Conservation (phyloP, 2,113 vertebrate genomes). For the Rafetus swinhoei region DNA sequence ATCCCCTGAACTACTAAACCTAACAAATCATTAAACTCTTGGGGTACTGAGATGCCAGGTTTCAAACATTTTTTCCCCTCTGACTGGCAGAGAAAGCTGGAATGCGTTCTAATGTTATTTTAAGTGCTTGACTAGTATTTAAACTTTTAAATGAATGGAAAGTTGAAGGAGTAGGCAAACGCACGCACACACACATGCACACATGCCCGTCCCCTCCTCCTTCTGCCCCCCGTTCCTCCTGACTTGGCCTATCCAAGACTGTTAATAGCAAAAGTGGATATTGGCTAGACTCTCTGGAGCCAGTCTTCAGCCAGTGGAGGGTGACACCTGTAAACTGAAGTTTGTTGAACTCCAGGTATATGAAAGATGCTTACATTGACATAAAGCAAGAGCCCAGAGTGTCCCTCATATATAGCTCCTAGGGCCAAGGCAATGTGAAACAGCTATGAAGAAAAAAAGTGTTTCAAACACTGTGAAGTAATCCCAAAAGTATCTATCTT, state of each 20-base stretch:
- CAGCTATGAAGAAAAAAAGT: not conserved
- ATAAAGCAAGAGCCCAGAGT: slow-evolving; percentile 46
- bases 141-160: slow-evolving; percentile 76
- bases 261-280: slow-evolving; percentile 65
- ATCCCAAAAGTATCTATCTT: not conserved
- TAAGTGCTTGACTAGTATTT: slow-evolving; percentile 79
- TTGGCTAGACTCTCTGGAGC: slow-evolving; percentile 80
- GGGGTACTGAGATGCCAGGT: slow-evolving; percentile 74
- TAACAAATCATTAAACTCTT: slow-evolving; percentile 81
- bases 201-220: slow-evolving; percentile 26
- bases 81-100: slow-evolving; percentile 80
- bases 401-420: slow-evolving; percentile 42
- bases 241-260: slow-evolving; percentile 49
- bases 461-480: slow-evolving; percentile 40
- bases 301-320: slow-evolving; percentile 69
- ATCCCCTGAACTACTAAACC: slow-evolving; percentile 79
- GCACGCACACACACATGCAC: slow-evolving; percentile 29
- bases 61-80: slow-evolving; percentile 65
- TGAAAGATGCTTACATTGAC: slow-evolving; percentile 68
- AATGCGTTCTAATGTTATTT: slow-evolving; percentile 81
- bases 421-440: slow-evolving; percentile 40
- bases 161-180: slow-evolving; percentile 60
- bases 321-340: slow-evolving; percentile 73
- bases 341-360: slow-evolving; percentile 76
- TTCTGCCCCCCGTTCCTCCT: not conserved